These are phyloP conservation scores for Progne subis DNA, from an alignment of 2,113 vertebrate species.

Conservation along the genomic window DNA sequence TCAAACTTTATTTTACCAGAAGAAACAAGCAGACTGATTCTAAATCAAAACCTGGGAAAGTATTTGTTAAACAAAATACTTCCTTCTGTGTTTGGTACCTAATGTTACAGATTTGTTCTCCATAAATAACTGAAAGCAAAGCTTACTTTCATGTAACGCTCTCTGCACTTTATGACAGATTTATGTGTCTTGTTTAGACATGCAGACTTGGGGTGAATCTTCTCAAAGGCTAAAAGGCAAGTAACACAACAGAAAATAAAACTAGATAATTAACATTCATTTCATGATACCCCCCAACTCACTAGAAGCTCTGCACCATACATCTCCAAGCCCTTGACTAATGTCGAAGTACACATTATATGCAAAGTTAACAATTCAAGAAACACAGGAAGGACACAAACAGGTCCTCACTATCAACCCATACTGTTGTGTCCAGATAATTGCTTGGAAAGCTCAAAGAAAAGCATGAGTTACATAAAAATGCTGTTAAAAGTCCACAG, in stretches of 20 bases:
- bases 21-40: not conserved
- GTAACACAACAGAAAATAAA: not conserved
- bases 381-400: not conserved
- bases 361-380: not conserved
- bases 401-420: not conserved
- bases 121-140: not conserved
- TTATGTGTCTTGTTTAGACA: not conserved
- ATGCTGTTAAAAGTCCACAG: not conserved
- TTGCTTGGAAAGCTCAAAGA: not conserved
- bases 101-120: not conserved
- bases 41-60: not conserved
- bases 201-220: not conserved
- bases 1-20: not conserved
- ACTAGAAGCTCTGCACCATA: not conserved
- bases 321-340: not conserved
- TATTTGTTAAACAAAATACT: not conserved
- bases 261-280: not conserved
- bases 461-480: not conserved
- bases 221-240: not conserved
- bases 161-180: not conserved
- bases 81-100: not conserved
- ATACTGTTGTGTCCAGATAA: not conserved
- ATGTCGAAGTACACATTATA: not conserved
- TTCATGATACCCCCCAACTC: not conserved
- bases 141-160: not conserved